Percentiles rank a stretch among this genome's conserved stretches.
These are phyloP conservation scores for Heliconius charithonia DNA, from an alignment of 2,888 invertebrate species.

Conservation along the genomic window DNA sequence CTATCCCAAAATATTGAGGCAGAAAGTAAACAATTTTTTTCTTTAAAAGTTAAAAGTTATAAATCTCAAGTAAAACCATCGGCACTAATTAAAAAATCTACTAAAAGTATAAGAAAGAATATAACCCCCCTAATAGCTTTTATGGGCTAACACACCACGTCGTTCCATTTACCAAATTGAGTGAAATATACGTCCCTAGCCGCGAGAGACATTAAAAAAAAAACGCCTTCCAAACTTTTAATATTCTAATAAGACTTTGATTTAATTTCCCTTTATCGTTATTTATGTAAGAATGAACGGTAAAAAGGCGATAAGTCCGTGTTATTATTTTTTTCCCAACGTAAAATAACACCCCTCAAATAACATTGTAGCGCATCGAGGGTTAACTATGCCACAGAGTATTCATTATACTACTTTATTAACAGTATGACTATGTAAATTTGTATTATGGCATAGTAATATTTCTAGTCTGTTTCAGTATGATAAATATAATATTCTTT, in stretches of 20 bases:
- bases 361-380: conserved; percentile 53
- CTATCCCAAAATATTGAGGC: background rate
- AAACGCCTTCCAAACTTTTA: conserved; percentile 80
- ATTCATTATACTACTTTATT: conserved; percentile 32
- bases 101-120: conserved; percentile 48
- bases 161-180: conserved; percentile 81
- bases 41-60: background rate
- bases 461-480: conserved; percentile 34
- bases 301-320: conserved; percentile 77
- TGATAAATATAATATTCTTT: conserved; percentile 26
- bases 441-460: conserved; percentile 10
- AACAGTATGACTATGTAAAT: conserved; percentile 19
- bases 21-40: background rate
- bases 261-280: conserved; percentile 84
- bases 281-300: conserved; percentile 80
- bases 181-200: conserved; percentile 80
- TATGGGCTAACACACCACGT: conserved; percentile 60
- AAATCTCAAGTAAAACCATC: conserved; percentile 23
- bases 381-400: conserved; percentile 59
- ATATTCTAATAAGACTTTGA: conserved; percentile 83
- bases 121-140: conserved; percentile 66
- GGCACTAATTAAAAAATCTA: conserved; percentile 36
- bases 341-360: conserved; percentile 65
- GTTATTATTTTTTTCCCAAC: conserved; percentile 69
- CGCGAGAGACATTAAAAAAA: conserved; percentile 78